Conservation (phyloP, 2,113 vertebrate species). For the Colinus virginianus region DNA sequence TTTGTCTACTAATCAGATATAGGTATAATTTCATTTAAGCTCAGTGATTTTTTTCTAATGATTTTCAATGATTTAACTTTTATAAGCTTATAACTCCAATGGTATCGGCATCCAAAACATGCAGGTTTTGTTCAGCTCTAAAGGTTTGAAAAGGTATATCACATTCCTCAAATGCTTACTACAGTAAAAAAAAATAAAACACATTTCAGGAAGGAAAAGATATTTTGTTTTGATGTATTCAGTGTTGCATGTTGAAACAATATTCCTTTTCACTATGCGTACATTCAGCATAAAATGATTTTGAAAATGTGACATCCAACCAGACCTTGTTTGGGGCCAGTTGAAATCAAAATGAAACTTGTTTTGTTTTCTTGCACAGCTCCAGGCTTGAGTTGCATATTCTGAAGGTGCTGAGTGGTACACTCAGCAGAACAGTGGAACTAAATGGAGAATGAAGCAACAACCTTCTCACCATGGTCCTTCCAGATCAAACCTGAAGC, state of each 20-base stretch:
- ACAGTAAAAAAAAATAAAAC: neutral
- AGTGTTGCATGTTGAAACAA: neutral
- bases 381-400: neutral
- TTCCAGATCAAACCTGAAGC: slow-evolving; percentile 18
- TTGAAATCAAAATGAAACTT: neutral
- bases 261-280: neutral
- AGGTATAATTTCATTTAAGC: neutral
- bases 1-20: neutral
- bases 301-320: neutral
- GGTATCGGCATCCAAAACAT: neutral
- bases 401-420: neutral
- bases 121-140: fast-evolving
- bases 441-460: neutral
- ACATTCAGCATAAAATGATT: neutral
- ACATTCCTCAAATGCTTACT: neutral
- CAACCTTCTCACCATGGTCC: neutral
- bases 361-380: neutral
- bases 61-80: neutral
- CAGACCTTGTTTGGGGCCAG: neutral
- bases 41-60: neutral
- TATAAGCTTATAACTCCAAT: neutral
- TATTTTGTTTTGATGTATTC: neutral
- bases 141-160: neutral
- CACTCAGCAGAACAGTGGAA: neutral
- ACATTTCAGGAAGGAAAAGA: neutral